Base-by-base conservation (phyloP, 2,797 vertebrate genomes). In the Cephalopachus bancanus region DNA sequence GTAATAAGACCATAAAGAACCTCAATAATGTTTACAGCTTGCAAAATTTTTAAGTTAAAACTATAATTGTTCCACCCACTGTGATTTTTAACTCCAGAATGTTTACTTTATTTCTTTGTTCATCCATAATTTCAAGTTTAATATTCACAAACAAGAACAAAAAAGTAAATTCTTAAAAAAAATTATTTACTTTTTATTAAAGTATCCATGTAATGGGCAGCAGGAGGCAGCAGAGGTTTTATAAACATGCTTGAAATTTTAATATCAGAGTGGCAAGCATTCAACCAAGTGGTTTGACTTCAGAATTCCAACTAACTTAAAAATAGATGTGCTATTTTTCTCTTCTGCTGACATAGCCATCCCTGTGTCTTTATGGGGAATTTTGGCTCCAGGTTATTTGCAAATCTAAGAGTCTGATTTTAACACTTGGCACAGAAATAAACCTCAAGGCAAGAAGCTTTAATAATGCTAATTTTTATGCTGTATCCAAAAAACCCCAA, bases 261-360 rank as follows among this genome's bases (percentile, higher is more conserved):
- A 78, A n/a, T 26, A 44, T 86, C 96, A 88, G 44, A 51, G 49
- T 26, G 80, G 98, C 98, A 98, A 96, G 86, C 87, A 1, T 93
- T 97, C 88, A 93, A 71, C 89, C 96, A 78, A 96, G 78, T 83
- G 97, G 94, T 95, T 96, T 96, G 83, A 98, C 97, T 97, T 80
- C 96, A 95, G 98, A 99, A 99, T 99, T 99, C 99, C 98, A 99
- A 97, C 97, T 53, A 93, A 64, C 98, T 99, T 99, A 99, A 99
- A 99, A 99, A 99, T 99, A 99, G 99, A 99, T 89, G 98, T 97
- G 99, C 98, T 99, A 98, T 99, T 99, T 98, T 98, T 98, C 98
- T 98, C 98, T 98, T 97, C 98, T 98, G 99, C 99, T 99, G 99
- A 99, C 99, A 99, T 91, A 98, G 98, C 99, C 98, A 98, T 97